Percentiles rank a stretch among this genome's conserved stretches.
phyloP scores from a whole-genome alignment of 37 sponge, comb jelly and placozoan species.

The Oopsacas minuta region DNA sequence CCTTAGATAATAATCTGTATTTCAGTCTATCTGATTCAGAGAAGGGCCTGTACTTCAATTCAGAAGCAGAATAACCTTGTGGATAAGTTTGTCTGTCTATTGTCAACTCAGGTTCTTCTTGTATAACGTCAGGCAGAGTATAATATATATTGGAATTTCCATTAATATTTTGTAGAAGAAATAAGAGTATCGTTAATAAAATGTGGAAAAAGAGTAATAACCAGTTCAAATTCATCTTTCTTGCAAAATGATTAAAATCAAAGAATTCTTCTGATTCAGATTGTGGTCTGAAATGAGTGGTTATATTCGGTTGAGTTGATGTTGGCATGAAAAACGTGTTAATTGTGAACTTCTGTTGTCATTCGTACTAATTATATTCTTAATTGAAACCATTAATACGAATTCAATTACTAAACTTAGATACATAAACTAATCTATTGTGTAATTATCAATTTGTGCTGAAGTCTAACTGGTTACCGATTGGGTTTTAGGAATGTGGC shows the following conservation, averaged over 20 bases:
- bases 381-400: neutral
- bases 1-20: conserved; percentile 12
- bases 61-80: neutral
- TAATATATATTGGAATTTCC: neutral
- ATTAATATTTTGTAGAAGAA: neutral
- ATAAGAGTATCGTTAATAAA: neutral
- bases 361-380: neutral
- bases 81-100: neutral
- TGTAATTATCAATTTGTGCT: neutral
- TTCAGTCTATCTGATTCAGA: conserved; percentile 18
- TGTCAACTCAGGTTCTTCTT: neutral
- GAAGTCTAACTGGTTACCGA: neutral
- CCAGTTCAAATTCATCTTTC: neutral
- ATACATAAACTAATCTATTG: neutral
- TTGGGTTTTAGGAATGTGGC: neutral
- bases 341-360: neutral
- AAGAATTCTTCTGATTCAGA: neutral
- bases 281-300: neutral
- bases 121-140: neutral
- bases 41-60: neutral
- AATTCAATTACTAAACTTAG: neutral
- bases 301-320: neutral
- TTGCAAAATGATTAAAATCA: neutral
- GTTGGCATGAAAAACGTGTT: neutral
- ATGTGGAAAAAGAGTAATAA: neutral